Evolutionary conservation across 2,797 vertebrate species (phyloP).

Genomic region (Sorex maritimensis): DNA sequence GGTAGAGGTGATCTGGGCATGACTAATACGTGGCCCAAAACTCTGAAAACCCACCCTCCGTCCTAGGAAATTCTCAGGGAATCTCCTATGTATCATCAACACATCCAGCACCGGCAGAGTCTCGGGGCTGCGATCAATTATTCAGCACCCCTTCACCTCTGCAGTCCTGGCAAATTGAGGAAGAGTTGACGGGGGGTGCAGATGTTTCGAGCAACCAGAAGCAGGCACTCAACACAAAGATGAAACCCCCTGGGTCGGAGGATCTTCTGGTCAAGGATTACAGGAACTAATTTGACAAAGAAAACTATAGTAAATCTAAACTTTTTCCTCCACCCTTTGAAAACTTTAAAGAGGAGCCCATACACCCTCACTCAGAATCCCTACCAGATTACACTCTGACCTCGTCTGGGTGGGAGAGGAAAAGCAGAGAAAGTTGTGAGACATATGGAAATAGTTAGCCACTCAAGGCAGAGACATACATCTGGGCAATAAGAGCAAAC

Average conservation of each 20-base stretch:
- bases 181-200: neutral
- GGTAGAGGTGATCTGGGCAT: neutral
- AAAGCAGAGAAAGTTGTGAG: neutral
- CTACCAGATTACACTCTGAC: neutral
- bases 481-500: conserved; percentile 46
- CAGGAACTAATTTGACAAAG: neutral
- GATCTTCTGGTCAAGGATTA: neutral
- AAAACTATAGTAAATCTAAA: neutral
- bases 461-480: conserved; percentile 14
- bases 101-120: neutral
- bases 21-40: neutral
- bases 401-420: neutral
- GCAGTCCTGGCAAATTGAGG: neutral
- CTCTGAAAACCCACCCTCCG: too few relatives aligned
- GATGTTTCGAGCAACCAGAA: neutral
- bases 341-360: neutral
- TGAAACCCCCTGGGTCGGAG: neutral
- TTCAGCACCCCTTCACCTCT: too few relatives aligned
- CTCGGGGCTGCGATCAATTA: too few relatives aligned
- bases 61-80: neutral
- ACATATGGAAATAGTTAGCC: conserved; percentile 37
- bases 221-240: neutral
- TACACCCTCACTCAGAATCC: neutral
- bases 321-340: neutral
- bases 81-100: neutral